Conservation (phyloP, 2,888 invertebrate species). For the Acleris sparsana region DNA sequence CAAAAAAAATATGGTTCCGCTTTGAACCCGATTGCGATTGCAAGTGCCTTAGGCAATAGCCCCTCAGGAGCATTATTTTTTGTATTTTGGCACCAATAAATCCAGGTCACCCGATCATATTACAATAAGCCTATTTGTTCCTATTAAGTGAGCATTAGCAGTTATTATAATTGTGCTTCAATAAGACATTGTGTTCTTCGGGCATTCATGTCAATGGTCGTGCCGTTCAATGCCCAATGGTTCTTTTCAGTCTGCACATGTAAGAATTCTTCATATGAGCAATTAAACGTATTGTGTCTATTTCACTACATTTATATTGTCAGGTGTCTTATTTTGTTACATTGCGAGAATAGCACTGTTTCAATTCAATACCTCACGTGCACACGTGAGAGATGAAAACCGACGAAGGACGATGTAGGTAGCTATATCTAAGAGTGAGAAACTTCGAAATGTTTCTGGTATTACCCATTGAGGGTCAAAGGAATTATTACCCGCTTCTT, state of each 20-base stretch:
- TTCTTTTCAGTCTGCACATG: conserved; percentile 2
- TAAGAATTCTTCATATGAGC: conserved; percentile 16
- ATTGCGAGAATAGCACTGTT: too few species aligned
- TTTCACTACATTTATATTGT: conserved; percentile 41
- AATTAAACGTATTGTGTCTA: conserved; percentile 11
- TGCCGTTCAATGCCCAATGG: background rate
- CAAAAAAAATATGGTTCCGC: too few species aligned
- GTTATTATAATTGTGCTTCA: background rate
- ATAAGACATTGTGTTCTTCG: background rate
- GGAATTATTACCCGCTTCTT: too few species aligned
- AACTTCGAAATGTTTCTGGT: background rate
- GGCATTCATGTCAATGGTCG: conserved; percentile 13
- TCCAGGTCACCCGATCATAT: background rate
- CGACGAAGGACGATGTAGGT: background rate
- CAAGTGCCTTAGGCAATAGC: too few species aligned
- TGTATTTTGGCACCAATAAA: background rate
- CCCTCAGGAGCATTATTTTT: too few species aligned
- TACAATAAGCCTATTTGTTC: background rate
- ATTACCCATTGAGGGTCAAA: too few species aligned
- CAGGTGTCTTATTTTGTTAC: conserved; percentile 43
- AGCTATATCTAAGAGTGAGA: background rate
- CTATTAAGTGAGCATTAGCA: background rate
- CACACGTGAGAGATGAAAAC: conserved; percentile 14
- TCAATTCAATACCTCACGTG: conserved; percentile 2
- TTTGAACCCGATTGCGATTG: too few species aligned